Evolutionary conservation across 2,888 invertebrate species (phyloP).

Genomic region (Willowsia nigromaculata): DNA sequence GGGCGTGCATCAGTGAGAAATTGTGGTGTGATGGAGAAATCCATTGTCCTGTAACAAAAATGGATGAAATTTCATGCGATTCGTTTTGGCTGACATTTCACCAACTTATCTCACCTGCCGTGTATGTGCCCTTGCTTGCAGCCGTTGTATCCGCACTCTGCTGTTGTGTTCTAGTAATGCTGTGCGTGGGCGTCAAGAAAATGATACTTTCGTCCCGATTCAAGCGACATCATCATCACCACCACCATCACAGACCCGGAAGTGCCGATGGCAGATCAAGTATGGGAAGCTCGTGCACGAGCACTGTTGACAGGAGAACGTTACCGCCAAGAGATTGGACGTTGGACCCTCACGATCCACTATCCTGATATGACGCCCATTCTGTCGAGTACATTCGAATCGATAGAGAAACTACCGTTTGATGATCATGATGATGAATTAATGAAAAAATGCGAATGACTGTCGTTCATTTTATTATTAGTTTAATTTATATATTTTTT

Average conservation of each 20-base stretch:
- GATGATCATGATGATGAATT: conserved; percentile 56
- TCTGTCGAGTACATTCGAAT: conserved; percentile 96
- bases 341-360: conserved; percentile 82
- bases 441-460: conserved; percentile 49
- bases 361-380: conserved; percentile 92
- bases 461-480: conserved; percentile 31
- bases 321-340: conserved; percentile 87
- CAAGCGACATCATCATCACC: conserved; percentile 64
- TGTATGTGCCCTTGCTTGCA: conserved; percentile 78
- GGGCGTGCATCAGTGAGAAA: conserved; percentile 89
- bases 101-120: conserved; percentile 78
- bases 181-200: conserved; percentile 82
- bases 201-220: conserved; percentile 80
- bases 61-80: conserved; percentile 77
- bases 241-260: conserved; percentile 60
- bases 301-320: conserved; percentile 79
- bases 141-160: conserved; percentile 75
- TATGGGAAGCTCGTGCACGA: conserved; percentile 57
- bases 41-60: conserved; percentile 73
- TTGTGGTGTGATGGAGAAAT: conserved; percentile 88
- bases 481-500: conserved; percentile 33
- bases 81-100: conserved; percentile 77
- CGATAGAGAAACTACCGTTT: conserved; percentile 95
- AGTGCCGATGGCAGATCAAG: conserved; percentile 54
- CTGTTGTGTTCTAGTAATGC: conserved; percentile 80